Evolutionary conservation across 2,797 vertebrate species (phyloP), one percentile per base, ranked within the genome.

Genomic region (Brachymystax lenok): DNA sequence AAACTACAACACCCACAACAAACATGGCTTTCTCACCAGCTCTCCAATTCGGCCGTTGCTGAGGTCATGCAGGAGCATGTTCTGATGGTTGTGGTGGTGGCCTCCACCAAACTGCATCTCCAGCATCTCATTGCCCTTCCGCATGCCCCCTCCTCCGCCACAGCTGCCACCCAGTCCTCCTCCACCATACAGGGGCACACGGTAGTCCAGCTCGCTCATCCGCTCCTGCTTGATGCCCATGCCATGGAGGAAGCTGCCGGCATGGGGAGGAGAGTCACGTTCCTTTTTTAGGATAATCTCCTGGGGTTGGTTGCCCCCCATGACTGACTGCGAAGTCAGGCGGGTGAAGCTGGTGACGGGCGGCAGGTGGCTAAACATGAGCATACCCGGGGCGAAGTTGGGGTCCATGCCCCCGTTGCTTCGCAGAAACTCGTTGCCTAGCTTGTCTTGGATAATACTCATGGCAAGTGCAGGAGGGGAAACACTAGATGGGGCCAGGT

Each of bases 211-310:
- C 73, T 98, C 97, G 0, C 91, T 96, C 69, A 96, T 91, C 79
- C 97, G 96, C 92, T 99, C 97, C 85, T 98, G 97, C 83, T 99
- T 99, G 90, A 99, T 98, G 92, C 96, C 97, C 88, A 98, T 94
- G 85, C 93, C 93, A 80, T 96, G 94, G 59, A 95, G 93, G 89
- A 95, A 95, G 79, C 93, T 7, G 1, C 88, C 90, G 80, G 93
- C 93, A 33, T 93, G 94, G 8, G 94, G 94, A 0, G 95, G 95
- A 72, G 95, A 98, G 92, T 97, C 93, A 0, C 96, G 95, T 88
- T 99, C 98, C 88, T 99, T 99, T 92, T 99, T 99, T 80, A 99
- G 95, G 92, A 97, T 96, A 96, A 98, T 94, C 93, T 99, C 97
- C 92, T 96, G 97, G 79, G 96, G 92, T 88, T 95, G 87, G 83